Evolutionary conservation across 2,888 invertebrate species (phyloP).

Genomic region (Blastobasis adustella): DNA sequence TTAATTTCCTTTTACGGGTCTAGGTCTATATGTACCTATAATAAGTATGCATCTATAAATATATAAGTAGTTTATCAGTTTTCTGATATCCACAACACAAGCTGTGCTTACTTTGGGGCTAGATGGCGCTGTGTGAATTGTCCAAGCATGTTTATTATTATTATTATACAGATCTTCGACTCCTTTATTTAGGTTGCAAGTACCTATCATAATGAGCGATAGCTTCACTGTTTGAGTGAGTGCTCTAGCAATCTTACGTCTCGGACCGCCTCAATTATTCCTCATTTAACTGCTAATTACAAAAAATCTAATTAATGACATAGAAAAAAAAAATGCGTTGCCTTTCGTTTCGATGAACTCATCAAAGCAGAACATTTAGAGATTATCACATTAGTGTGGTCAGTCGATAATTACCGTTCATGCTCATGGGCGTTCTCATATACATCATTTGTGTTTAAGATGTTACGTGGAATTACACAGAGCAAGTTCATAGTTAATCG

Average conservation of each 20-base stretch:
- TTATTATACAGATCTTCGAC: no score
- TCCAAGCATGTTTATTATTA: no score
- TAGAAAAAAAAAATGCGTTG: slow-evolving; percentile 23
- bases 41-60: no score
- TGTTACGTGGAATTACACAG: slow-evolving; percentile 54
- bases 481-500: slow-evolving; percentile 41
- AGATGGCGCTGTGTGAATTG: no score
- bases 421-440: slow-evolving; percentile 62
- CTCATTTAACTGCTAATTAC: slow-evolving; percentile 20
- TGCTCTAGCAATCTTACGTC: not conserved
- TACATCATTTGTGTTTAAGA: slow-evolving; percentile 69
- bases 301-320: slow-evolving; percentile 42
- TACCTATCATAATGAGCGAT: no score
- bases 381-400: slow-evolving; percentile 58
- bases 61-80: no score
- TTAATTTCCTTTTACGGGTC: no score
- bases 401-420: slow-evolving; percentile 59
- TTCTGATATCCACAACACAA: no score
- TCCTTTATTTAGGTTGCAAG: no score
- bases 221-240: not conserved
- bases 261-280: not conserved
- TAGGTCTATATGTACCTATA: no score
- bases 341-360: slow-evolving; percentile 54
- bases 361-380: slow-evolving; percentile 58
- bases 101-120: no score